Base-by-base conservation (phyloP, 2,797 vertebrate species). In the Poecile montanus region DNA sequence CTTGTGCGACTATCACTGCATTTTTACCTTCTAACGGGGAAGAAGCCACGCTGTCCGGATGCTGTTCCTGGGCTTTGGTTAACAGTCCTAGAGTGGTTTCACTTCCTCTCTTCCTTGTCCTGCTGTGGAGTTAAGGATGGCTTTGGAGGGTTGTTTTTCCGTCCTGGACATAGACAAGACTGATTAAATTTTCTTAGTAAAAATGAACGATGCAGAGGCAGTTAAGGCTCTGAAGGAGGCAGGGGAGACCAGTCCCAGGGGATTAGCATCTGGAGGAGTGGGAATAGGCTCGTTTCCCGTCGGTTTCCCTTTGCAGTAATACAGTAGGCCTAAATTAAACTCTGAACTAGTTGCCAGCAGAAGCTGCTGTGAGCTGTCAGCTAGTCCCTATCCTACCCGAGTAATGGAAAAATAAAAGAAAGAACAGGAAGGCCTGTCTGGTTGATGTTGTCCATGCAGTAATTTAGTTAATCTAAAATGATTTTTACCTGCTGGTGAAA, bases 341-440 rank as follows among this genome's bases (percentile, higher is more conserved):
- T 63, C 61, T 40, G 50, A 88, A 91, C 26, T 40, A 92, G 47
- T 54, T 91, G 68, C 61, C 72, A 72, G 68, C 32, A 91, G 79
- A 91, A 88, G 44, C 87, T 87, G 50, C 91, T 82, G 70, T 38
- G 66, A 89, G 48, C 80, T 84, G 34, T 74, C 58, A 94, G 70
- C 65, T 62, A 29, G 73, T 70, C 51, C 10, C 30, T 72, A 11
- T 42, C 44, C 51, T 84, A 20, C 17, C 3, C 5, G 1, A 36
- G 20, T 58, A 87, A 58, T 2, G 23, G 54, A 73, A 63, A 29
- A 48, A 13, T 38, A 60, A 82, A 73, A 85, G 36, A 60, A 38
- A 73, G 22, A 21, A 70, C n/a, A 17, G 7, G 42, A 38, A 93
- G 63, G 44, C 67, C 60, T 53, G 23, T 22, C 61, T 74, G 25